phyloP scores from a whole-genome alignment of 2,888 invertebrate genomes.

The Augiades crinisus region DNA sequence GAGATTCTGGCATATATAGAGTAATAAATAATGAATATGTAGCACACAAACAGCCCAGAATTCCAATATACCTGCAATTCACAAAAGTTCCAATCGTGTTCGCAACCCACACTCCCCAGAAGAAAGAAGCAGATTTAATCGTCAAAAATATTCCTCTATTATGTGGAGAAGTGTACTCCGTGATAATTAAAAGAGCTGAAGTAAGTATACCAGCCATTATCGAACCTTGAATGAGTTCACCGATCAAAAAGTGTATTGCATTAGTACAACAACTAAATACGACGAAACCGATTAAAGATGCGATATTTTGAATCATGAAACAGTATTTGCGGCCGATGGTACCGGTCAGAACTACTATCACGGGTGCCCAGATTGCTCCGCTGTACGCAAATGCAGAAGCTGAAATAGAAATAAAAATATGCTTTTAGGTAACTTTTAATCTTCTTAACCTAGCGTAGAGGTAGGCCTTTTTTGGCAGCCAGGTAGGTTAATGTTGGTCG shows the following conservation, averaged over 20 bases:
- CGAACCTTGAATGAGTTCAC: slow-evolving; percentile 30
- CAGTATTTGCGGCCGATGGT: slow-evolving; percentile 1
- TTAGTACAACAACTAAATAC: slow-evolving; percentile 31
- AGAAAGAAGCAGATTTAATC: slow-evolving; percentile 30
- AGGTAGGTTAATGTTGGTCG: too few species aligned
- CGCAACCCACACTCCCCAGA: slow-evolving; percentile 33
- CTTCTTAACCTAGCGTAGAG: too few species aligned
- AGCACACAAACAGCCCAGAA: slow-evolving; percentile 26
- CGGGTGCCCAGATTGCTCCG: background rate
- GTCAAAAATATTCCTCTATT: slow-evolving; percentile 34
- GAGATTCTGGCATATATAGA: slow-evolving; percentile 34
- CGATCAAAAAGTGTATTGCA: slow-evolving; percentile 29
- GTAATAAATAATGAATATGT: slow-evolving; percentile 25
- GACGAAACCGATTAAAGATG: background rate
- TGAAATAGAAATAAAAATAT: background rate
- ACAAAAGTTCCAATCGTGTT: slow-evolving; percentile 32
- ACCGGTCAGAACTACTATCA: background rate
- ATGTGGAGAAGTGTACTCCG: slow-evolving; percentile 31
- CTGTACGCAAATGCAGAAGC: slow-evolving; percentile 5
- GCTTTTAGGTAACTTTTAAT: background rate
- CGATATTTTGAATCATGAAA: background rate
- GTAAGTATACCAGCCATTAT: slow-evolving; percentile 21
- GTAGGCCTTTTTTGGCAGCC: too few species aligned
- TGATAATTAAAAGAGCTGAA: slow-evolving; percentile 28
- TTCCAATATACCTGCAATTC: slow-evolving; percentile 31